phyloP scores from a whole-genome alignment of 1,140 invertebrate genomes.

The Wiebesia pumilae region DNA sequence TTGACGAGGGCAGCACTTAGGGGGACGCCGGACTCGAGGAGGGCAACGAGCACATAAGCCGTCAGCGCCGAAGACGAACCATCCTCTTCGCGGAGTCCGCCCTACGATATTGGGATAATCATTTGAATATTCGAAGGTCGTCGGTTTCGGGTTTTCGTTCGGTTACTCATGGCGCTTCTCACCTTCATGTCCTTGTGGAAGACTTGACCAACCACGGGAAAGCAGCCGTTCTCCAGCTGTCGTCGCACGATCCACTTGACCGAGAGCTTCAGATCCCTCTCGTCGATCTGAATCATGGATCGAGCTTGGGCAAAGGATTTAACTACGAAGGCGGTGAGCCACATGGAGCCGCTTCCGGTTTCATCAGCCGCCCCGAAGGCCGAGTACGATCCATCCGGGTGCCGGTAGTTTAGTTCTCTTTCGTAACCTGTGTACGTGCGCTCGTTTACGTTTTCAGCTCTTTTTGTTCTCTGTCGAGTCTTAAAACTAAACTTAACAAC shows the following conservation, averaged over 20 bases:
- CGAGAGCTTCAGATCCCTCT: slow-evolving; percentile 79
- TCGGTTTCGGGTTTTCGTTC: not conserved
- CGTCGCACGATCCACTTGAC: slow-evolving; percentile 83
- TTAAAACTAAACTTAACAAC: not conserved
- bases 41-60: slow-evolving; percentile 80
- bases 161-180: not conserved
- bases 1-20: slow-evolving; percentile 70
- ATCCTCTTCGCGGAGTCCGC: slow-evolving; percentile 79
- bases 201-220: slow-evolving; percentile 83
- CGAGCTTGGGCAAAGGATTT: slow-evolving; percentile 82
- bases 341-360: slow-evolving; percentile 82
- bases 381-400: slow-evolving; percentile 86
- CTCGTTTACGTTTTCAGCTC: not conserved
- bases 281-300: slow-evolving; percentile 81
- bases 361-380: slow-evolving; percentile 80
- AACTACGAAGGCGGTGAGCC: slow-evolving; percentile 89
- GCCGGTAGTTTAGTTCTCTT: slow-evolving; percentile 83
- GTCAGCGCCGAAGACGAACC: slow-evolving; percentile 78
- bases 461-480: not conserved
- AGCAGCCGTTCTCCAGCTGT: slow-evolving; percentile 87
- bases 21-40: slow-evolving; percentile 77
- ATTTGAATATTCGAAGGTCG: not conserved
- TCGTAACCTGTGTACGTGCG: slow-evolving; percentile 79
- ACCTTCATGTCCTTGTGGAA: slow-evolving; percentile 86
- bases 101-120: slow-evolving; percentile 64